phyloP scores from a whole-genome alignment of 1,140 invertebrate genomes.

The Drosophila aff. region DNA sequence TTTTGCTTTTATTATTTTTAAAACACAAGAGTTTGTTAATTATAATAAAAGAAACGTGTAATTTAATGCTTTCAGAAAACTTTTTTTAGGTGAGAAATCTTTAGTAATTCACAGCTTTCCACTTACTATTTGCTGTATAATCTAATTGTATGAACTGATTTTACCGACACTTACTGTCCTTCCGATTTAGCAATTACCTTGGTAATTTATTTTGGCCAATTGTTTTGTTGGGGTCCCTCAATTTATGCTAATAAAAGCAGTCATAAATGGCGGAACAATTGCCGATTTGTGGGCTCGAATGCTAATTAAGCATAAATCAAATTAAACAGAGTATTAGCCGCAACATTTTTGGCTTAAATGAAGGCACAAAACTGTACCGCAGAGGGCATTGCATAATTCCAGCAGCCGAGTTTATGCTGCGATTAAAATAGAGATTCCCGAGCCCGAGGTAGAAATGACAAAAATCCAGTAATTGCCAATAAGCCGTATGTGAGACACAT shows the following conservation, averaged over 20 bases:
- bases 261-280: conserved; percentile 25
- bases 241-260: conserved; percentile 14
- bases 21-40: too few species aligned
- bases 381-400: neutral
- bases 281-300: conserved; percentile 11
- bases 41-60: too few species aligned
- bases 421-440: conserved; percentile 32
- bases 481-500: conserved; percentile 23
- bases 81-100: too few species aligned
- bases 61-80: too few species aligned
- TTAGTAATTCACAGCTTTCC: too few species aligned
- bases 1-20: too few species aligned
- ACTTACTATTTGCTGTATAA: neutral
- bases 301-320: conserved; percentile 48
- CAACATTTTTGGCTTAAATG: conserved; percentile 6
- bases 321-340: neutral
- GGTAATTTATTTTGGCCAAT: conserved; percentile 13
- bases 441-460: conserved; percentile 37
- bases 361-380: conserved; percentile 17
- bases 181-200: neutral
- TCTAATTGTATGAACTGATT: neutral
- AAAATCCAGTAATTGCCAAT: conserved; percentile 73
- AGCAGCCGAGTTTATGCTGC: neutral
- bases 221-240: neutral
- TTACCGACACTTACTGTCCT: neutral